Evolutionary conservation across 1,140 invertebrate species (phyloP).

Genomic region (Hesperophylax magnus): DNA sequence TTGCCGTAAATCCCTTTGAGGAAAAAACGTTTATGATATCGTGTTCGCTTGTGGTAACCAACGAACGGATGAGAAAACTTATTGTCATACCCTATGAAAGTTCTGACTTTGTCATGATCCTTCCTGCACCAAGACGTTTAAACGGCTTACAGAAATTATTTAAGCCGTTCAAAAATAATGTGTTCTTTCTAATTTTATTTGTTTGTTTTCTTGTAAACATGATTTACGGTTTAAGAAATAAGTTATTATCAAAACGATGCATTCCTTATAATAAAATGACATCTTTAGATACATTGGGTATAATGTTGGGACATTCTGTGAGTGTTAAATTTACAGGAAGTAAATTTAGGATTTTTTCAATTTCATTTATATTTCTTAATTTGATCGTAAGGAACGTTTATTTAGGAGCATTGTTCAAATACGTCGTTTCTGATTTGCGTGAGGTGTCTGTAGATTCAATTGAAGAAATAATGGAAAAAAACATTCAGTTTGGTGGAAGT

Average conservation of each 20-base stretch:
- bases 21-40: not conserved
- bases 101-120: not conserved
- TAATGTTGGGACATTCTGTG: not conserved
- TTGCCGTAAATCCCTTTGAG: too few species aligned
- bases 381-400: too few species aligned
- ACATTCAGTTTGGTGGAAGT: constrained; percentile 7
- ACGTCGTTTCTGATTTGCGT: too few species aligned
- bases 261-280: not conserved
- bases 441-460: too few species aligned
- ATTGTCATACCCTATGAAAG: not conserved
- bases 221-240: not conserved
- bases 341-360: not conserved
- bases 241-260: not conserved
- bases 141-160: not conserved
- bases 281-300: not conserved
- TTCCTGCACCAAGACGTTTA: not conserved
- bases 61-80: not conserved
- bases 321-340: not conserved
- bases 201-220: not conserved
- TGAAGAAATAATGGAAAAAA: not conserved
- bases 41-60: not conserved
- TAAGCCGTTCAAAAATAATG: not conserved
- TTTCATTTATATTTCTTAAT: too few species aligned
- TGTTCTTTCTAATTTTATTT: not conserved
- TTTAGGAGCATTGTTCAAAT: too few species aligned